Conservation (phyloP, 2,888 invertebrate genomes). For the Callyntrura sp. region DNA sequence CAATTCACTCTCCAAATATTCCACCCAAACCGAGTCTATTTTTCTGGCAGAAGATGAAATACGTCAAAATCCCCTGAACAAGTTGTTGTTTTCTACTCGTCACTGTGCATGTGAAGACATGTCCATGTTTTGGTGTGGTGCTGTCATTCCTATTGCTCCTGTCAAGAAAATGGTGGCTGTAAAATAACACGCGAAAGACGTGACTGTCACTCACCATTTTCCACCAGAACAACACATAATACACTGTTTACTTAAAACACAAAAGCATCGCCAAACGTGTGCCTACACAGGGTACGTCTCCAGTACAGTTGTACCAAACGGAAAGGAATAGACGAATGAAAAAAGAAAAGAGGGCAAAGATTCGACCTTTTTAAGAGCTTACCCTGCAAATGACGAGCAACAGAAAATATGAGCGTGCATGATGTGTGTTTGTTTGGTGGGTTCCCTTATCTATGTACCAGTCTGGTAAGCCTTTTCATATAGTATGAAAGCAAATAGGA, state of each 20-base stretch:
- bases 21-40: too few relatives aligned
- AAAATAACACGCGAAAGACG: constrained; percentile 60
- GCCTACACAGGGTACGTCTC: background rate
- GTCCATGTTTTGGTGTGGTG: background rate
- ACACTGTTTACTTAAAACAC: constrained; percentile 15
- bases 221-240: constrained; percentile 1
- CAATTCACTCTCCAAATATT: too few relatives aligned
- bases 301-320: too few relatives aligned
- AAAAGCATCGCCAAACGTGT: background rate
- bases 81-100: background rate
- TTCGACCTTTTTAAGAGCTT: background rate
- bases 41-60: background rate
- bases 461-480: background rate
- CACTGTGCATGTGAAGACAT: background rate
- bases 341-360: constrained; percentile 6
- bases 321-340: background rate
- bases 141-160: background rate
- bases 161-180: constrained; percentile 53
- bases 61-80: too few relatives aligned
- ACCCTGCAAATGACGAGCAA: too few relatives aligned
- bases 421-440: too few relatives aligned
- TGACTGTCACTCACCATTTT: constrained; percentile 65
- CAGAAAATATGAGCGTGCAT: too few relatives aligned
- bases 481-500: background rate
- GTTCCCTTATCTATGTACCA: too few relatives aligned